Base-by-base conservation (phyloP, 2,113 vertebrate species). In the Hippocampus abdominalis region DNA sequence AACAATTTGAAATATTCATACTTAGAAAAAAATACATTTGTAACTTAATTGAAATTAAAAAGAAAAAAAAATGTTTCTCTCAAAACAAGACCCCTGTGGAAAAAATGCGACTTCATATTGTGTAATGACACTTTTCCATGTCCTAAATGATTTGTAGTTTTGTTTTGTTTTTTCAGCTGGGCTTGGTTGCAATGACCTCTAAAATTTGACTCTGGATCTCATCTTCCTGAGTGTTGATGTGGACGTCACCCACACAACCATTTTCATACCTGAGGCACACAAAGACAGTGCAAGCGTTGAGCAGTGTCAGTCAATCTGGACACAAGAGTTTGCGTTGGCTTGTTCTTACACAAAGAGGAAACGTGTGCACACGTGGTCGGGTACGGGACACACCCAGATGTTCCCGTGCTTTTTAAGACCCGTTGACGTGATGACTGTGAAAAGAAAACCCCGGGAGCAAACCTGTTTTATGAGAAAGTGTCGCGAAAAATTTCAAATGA, bases 271-370 rank as follows among this genome's bases (percentile, higher is more conserved):
- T 98, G 91, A 69, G 71, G 80, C 46, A 86, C 61, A 70, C 18
- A 64, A 77, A 81, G 44, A 29, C 18, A 71, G 32, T 36, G 5
- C 32, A 36, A 36, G 32, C 32, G 0, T 36, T 25, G 56, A 12
- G 39, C 21, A 53, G 1, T 0, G 2, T 36, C 2, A 29, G 8
- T 1, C n/a, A 8, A 59, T 59, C 27, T 23, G 54, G 11, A 65
- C 15, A 7, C 8, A 57, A 29, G 53, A 8, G 3, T 7, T 48
- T 42, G 42, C 1, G 36, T 70, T 5, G 1, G 66, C 23, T 36
- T 66, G 32, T 72, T 95, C 96, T 96, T 86, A 98, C 97, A 98
- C 94, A 88, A 98, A 98, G 87, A 98, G 96, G 93, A 98, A 98
- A 73, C 96, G 93, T 36, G 97, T 98, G 89, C 97, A 98, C 89